Percentiles rank a stretch among this genome's conserved stretches.
Conservation (phyloP, 2,113 vertebrate genomes). For the pig (Sus scrofa) region DNA sequence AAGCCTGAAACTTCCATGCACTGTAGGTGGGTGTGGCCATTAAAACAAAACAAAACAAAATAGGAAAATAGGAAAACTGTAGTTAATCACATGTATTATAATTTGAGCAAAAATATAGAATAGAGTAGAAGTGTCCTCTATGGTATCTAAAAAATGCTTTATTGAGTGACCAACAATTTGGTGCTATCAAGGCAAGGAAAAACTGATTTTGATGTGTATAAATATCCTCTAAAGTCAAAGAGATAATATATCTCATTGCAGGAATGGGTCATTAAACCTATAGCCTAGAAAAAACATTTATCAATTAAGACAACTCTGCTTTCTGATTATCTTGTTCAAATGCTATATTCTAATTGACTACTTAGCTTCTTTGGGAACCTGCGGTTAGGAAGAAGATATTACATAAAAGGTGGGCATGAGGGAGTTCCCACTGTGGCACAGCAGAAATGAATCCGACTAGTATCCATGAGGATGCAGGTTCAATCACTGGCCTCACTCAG, state of each 20-base stretch:
- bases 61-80: background rate
- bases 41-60: no score
- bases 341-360: background rate
- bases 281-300: background rate
- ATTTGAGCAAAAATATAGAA: background rate
- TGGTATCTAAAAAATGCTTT: background rate
- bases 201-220: background rate
- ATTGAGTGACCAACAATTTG: background rate
- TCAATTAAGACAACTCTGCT: background rate
- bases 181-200: background rate
- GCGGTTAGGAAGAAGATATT: background rate
- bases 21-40: no score
- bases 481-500: no score
- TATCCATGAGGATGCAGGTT: no score
- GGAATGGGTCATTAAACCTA: background rate
- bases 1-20: no score
- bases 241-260: background rate
- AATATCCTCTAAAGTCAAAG: constrained; percentile 8
- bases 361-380: background rate
- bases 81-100: constrained; percentile 25
- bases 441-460: no score
- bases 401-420: background rate
- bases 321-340: background rate
- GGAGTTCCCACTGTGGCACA: no score
- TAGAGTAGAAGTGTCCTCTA: background rate